phyloP scores from a whole-genome alignment of 2,797 vertebrate species.

The Oophaga sylvatica region DNA sequence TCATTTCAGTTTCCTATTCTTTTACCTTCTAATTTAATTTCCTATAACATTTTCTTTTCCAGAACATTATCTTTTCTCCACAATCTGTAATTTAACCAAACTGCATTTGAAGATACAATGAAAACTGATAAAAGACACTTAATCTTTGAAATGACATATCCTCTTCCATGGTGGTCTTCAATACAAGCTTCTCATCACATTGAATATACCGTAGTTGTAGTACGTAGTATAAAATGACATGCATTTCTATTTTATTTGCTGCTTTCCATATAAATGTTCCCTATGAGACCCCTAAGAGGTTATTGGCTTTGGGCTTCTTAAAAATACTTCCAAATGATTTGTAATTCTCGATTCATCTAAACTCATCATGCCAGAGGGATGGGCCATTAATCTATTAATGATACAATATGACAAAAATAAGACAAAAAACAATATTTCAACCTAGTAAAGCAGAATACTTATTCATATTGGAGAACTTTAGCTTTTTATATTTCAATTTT shows the following conservation, averaged over 20 bases:
- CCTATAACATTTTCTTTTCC: not conserved
- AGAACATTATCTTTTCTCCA: not conserved
- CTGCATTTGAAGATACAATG: not conserved
- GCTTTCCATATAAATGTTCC: not conserved
- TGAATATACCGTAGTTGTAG: not conserved
- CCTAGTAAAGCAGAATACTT: not conserved
- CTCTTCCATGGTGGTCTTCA: not conserved
- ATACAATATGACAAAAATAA: not conserved
- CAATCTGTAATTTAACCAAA: not conserved
- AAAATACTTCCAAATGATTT: not conserved
- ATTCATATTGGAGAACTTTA: not conserved
- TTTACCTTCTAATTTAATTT: slow-evolving; percentile 2
- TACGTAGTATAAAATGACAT: not conserved
- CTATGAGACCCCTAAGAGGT: not conserved
- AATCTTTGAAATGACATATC: not conserved
- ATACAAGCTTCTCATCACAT: not conserved
- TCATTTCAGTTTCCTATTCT: not conserved
- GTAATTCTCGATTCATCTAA: not conserved
- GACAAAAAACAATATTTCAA: not conserved
- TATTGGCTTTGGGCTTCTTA: not conserved
- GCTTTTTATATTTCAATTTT: not conserved
- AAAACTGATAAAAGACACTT: not conserved
- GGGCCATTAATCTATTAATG: not conserved
- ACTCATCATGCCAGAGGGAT: not conserved
- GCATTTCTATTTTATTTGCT: not conserved